Evolutionary conservation across 92 coral and sea anemone species (phyloP), one percentile per base, ranked within the genome.

Genomic region (Hydrozoanthus gracilis): DNA sequence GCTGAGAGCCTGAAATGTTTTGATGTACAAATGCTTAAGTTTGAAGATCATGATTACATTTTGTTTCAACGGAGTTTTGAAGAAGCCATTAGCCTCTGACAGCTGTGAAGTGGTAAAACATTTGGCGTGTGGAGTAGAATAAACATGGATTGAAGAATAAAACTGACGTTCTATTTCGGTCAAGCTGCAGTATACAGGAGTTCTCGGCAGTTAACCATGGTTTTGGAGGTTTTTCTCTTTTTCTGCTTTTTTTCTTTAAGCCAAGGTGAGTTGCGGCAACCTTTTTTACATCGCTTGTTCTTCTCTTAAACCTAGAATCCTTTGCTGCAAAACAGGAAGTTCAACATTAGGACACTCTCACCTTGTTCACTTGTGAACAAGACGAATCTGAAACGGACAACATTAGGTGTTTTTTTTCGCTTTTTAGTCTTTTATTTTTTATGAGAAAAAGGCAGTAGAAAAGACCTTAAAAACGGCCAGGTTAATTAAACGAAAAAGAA

Each of bases 161-260:
- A 49, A 62, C 50, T 55, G 35, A 48, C 5, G 44, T 46, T 39
- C 46, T 16, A 44, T 62, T 52, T 9, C 44, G 10, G 47, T n/a
- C 1, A 77, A 51, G 15, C 82, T 27, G 16, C 51, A 77, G 9
- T 54, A 54, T 13, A 13, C 82, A 54, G 7, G 48, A 9, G 12
- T 9, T 13, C 50, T 35, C 66, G 3, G 4, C 69, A 27, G 2
- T 27, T 2, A 27, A 20, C 50, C 20, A 77, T 77, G 82, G 56
- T 17, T 39, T 50, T 77, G 8, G 82, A 56, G 52, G 44, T 77
- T 20, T 14, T 77, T 46, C 48, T 77, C 67, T 13, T 50, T 77
- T 39, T 77, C 49, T 77, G 82, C 8, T 77, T 55, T 10, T 16
- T 52, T 27, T 67, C 69, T 54, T 68, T 20, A 44, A 54, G 69